Base-by-base conservation (phyloP, 2,888 invertebrate genomes). In the Tachystola acroxantha region DNA sequence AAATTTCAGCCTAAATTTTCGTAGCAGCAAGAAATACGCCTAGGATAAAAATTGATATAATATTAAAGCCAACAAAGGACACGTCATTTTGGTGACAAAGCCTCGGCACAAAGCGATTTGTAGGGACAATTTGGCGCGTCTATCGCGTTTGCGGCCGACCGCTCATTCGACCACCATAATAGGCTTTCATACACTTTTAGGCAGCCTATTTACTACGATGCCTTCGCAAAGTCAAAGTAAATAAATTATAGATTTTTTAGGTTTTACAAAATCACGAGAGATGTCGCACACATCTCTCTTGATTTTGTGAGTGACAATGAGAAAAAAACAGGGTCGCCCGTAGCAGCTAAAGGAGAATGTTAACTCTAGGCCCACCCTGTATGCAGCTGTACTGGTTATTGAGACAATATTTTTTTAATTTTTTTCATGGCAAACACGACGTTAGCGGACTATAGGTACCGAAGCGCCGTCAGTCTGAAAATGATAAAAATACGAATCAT, bases 41-140 rank as follows among this genome's bases (percentile, higher is more conserved):
- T 16, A 20, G 24, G 31, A 39, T 25, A 35, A 34, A 39, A 39
- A 33, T 37, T 42, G 33, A 30, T 38, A 39, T 38, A 37, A 37
- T 37, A 37, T 33, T 37, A 31, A n/a, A 27, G 29, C 13, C 37
- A 35, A 42, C 43, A 43, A 43, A 36, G 27, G 37, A 29, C 20
- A 14, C 30, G 39, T 32, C 39, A 40, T 43, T 43, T 36, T 11
- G 26, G 30, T 22, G 34, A 43, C 43, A 43, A 43, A 40, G 43
- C 34, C 24, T 32, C 32, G 16, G 34, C 37, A 33, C 36, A 40
- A 36, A 40, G 31, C 36, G 29, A 35, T 32, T 28, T 36, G 39
- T 40, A 33, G 32, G 35, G 39, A 37, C 42, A 39, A 43, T 43
- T 39, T 37, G 34, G 32, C 31, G 12, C 20, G 36, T 37, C 30